Evolutionary conservation across 2,797 vertebrate genomes (phyloP), one percentile per base, ranked within the genome.

Genomic region (Poecilia picta): DNA sequence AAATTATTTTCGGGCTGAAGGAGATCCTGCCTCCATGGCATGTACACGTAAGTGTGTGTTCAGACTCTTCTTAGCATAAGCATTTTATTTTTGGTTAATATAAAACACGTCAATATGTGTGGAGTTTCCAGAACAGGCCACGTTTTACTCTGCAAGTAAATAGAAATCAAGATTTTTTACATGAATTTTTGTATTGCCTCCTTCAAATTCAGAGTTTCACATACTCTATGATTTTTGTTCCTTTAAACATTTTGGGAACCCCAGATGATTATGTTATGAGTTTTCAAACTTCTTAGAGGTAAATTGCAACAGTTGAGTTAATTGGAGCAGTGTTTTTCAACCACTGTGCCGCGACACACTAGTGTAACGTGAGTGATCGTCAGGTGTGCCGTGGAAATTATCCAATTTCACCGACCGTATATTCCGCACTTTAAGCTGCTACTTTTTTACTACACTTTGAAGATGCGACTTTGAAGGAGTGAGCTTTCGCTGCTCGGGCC

Each of bases 1-100:
- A 90, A 98, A 98, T 96, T 98, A 97, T 95, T 99, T 98, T 95
- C 96, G 98, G 31, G 96, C 98, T 39, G 97, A 98, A 64, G 98
- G 96, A 93, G 98, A 99, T 89, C 97, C 97, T 72, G 95, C 97
- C 89, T 98, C 98, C 90, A 98, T 98, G 97, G 97, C 98, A 94
- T 99, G 98, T 91, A 99, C 98, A 89, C 97, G 98, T 99, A 96
- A 95, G 98, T 98, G 92, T 80, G 36, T 49, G 31, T 87, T 78
- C 72, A 47, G 57, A 28, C 49, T 47, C 10, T 55, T 41, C 41
- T 71, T 25, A 18, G 66, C 3, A 12, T 11, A 55, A n/a, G 53
- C 59, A 1, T 68, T 39, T 33, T 33, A 33, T 33, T 39, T 74
- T 18, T 39, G 23, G 25, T 16, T 76, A 20, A 36, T 39, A 5